Evolutionary conservation across 2,888 invertebrate species (phyloP).

Genomic region (Chrysolina oricalcia): DNA sequence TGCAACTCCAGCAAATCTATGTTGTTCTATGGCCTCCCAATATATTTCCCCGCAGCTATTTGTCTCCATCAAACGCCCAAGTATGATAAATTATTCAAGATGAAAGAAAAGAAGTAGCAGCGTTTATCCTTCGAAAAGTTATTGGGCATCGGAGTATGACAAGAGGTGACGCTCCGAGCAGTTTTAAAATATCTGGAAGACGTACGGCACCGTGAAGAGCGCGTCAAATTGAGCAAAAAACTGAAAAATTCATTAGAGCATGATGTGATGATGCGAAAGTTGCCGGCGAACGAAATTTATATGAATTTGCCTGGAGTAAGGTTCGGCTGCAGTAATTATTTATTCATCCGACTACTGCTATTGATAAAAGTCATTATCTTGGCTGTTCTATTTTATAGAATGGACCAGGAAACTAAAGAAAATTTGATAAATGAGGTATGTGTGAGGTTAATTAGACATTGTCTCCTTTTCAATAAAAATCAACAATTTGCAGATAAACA

Average conservation of each 20-base stretch:
- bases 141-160: slow-evolving; percentile 1
- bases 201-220: background rate
- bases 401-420: too few species aligned
- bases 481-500: too few species aligned
- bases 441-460: too few species aligned
- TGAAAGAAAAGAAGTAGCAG: slow-evolving; percentile 7
- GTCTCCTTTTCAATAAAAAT: too few species aligned
- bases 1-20: too few species aligned
- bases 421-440: too few species aligned
- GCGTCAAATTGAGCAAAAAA: slow-evolving; percentile 11
- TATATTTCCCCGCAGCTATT: background rate
- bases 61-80: slow-evolving; percentile 5
- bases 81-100: slow-evolving; percentile 6
- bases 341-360: too few species aligned
- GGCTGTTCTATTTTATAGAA: too few species aligned
- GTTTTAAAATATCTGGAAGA: slow-evolving; percentile 10
- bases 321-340: too few species aligned
- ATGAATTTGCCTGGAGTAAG: background rate
- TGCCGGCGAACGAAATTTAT: background rate
- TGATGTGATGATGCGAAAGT: background rate
- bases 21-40: background rate
- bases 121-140: slow-evolving; percentile 9
- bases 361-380: too few species aligned
- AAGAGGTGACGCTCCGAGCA: slow-evolving; percentile 11
- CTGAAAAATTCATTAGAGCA: slow-evolving; percentile 14